Base-by-base conservation (phyloP, 2,888 invertebrate species). In the Drepanosiphum platanoidis region DNA sequence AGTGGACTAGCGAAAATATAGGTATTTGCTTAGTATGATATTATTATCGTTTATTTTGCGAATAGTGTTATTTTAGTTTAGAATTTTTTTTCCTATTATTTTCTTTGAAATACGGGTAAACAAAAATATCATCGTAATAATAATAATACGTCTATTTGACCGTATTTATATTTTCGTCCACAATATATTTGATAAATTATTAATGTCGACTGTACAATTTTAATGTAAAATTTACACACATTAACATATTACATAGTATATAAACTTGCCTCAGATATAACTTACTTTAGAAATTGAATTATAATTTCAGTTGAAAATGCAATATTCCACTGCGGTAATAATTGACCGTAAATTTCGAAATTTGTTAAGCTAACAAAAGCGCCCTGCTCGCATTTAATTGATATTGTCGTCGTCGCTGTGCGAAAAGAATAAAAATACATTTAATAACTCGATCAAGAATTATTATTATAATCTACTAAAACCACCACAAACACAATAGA, bases 141-240 rank as follows among this genome's bases (percentile, higher is more conserved):
- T n/a, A 34, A 66, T 66, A 39, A 71, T 27, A 71, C 15, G 27
- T 70, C 15, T 71, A 22, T 68, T 22, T 22, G 1, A 8, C n/a
- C 9, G 71, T 71, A 5, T 27, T 42, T 39, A 70, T 70, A n/a
- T n/a, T n/a, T 70, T 39, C 11, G 13, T 39, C n/a, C 18, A 70
- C 9, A 39, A 39, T 70, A 39, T 70, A 70, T 5, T 70, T 11
- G n/a, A 39, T 39, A 70, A 70, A 70, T 70, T 36, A 70, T 70
- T 70, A 70, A 70, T 39, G 39, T 39, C 3, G 27, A 13, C 70
- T 39, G 8, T 70, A 70, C 36, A n/a, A 39, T 70, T 13, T 70
- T 27, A 39, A 70, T 52, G 22, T 52, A 22, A 18, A 2, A 46
- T 18, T n/a, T n/a, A n/a, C n/a, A n/a, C n/a, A n/a, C n/a, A n/a